Conservation (phyloP, 2,113 vertebrate genomes). For the Ceratotherium simum region DNA sequence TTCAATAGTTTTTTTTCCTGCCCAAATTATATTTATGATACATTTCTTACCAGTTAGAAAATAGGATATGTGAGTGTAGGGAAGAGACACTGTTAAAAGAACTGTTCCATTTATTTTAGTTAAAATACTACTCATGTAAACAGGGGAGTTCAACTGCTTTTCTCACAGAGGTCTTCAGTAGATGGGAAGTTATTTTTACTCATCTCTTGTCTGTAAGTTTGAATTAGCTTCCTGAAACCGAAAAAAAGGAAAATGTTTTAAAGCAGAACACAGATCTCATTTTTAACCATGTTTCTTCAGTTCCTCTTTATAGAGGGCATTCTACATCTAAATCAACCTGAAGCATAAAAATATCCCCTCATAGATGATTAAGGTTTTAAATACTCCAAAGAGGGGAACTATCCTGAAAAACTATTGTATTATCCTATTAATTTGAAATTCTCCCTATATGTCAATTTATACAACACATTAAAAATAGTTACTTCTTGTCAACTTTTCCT, state of each 20-base stretch:
- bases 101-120: neutral
- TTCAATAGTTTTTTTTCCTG: neutral
- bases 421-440: neutral
- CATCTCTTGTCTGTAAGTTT: neutral
- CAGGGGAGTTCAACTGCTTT: conserved; percentile 15
- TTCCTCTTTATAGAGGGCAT: neutral
- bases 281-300: neutral
- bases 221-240: neutral
- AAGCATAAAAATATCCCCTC: neutral
- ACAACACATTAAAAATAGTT: neutral
- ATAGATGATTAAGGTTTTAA: conserved; percentile 9
- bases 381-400: neutral
- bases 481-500: neutral
- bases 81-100: neutral
- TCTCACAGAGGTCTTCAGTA: neutral
- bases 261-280: neutral
- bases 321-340: neutral
- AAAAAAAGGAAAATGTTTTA: neutral
- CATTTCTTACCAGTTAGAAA: conserved; percentile 21
- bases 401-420: neutral
- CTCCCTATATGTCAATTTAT: neutral
- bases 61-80: neutral
- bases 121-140: conserved; percentile 16
- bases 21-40: conserved; percentile 9
- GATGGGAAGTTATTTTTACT: conserved; percentile 38